These are phyloP conservation scores for Hippopotamyrus pictus DNA, from an alignment of 2,797 vertebrate species.

Conservation along the genomic window DNA sequence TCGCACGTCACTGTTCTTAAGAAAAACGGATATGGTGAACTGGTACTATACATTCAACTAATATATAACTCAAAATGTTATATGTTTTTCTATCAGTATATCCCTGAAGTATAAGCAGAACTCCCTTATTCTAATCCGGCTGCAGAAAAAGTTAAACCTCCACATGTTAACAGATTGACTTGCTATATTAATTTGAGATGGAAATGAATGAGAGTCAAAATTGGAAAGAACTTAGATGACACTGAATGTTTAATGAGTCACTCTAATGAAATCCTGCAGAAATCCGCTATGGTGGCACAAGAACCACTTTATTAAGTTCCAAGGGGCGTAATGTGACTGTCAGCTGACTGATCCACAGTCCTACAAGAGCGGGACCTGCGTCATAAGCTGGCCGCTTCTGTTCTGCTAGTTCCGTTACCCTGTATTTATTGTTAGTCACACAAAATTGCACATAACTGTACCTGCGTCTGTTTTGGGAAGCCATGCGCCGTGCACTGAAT, in stretches of 20 bases:
- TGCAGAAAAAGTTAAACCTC: constrained; percentile 39
- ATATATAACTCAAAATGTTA: not conserved
- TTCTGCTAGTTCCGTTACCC: not conserved
- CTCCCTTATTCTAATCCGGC: constrained; percentile 23
- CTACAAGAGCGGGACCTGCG: not conserved
- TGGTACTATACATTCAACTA: not conserved
- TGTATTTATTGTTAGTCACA: not conserved
- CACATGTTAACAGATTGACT: constrained; percentile 37
- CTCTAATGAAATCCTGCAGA: not conserved
- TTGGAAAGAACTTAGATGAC: constrained; percentile 25
- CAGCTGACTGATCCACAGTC: not conserved
- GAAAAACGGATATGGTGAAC: not conserved
- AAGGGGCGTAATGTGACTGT: not conserved
- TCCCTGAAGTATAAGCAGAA: constrained; percentile 22
- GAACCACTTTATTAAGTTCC: not conserved
- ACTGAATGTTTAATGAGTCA: not conserved
- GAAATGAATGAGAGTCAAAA: constrained; percentile 45
- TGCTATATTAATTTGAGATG: constrained; percentile 43
- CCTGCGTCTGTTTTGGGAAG: not conserved
- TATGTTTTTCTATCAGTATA: not conserved
- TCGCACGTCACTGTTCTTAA: not conserved
- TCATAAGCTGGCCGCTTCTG: not conserved
- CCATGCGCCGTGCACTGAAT: not conserved
- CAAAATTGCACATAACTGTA: not conserved
- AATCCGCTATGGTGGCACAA: not conserved